phyloP scores from a whole-genome alignment of 2,113 vertebrate species.

The Dendrocopos noguchii region DNA sequence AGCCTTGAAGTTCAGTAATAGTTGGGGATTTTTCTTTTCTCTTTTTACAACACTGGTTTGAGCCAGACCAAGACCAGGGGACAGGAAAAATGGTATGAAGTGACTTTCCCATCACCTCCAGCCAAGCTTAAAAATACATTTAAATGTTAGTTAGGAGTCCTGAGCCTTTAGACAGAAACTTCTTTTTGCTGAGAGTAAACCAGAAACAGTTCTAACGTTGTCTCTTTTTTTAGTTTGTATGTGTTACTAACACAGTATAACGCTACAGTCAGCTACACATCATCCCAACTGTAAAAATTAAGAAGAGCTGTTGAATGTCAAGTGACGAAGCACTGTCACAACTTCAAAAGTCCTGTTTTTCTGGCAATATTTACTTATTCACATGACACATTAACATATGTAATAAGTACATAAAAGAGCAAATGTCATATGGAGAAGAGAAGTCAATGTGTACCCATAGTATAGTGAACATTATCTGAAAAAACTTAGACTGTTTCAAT shows the following conservation, averaged over 20 bases:
- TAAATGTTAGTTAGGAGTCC: slow-evolving; percentile 15
- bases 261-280: slow-evolving; percentile 70
- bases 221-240: slow-evolving; percentile 70
- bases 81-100: neutral
- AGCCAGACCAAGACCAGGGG: neutral
- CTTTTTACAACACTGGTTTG: neutral
- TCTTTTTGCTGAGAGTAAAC: slow-evolving; percentile 47
- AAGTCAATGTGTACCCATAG: slow-evolving; percentile 15
- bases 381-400: slow-evolving; percentile 72
- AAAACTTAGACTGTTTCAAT: neutral
- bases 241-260: slow-evolving; percentile 70
- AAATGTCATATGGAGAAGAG: slow-evolving; percentile 65
- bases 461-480: neutral
- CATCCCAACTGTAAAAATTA: slow-evolving; percentile 73
- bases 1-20: neutral
- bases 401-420: slow-evolving; percentile 70
- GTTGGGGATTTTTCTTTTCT: neutral
- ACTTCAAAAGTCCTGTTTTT: slow-evolving; percentile 67
- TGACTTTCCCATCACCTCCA: neutral
- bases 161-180: slow-evolving; percentile 33
- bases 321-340: slow-evolving; percentile 65
- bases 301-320: slow-evolving; percentile 72
- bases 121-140: slow-evolving; percentile 21
- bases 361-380: slow-evolving; percentile 73
- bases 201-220: slow-evolving; percentile 46